Conservation (phyloP, 2,113 vertebrate genomes). For the Scartelaos histophorus region DNA sequence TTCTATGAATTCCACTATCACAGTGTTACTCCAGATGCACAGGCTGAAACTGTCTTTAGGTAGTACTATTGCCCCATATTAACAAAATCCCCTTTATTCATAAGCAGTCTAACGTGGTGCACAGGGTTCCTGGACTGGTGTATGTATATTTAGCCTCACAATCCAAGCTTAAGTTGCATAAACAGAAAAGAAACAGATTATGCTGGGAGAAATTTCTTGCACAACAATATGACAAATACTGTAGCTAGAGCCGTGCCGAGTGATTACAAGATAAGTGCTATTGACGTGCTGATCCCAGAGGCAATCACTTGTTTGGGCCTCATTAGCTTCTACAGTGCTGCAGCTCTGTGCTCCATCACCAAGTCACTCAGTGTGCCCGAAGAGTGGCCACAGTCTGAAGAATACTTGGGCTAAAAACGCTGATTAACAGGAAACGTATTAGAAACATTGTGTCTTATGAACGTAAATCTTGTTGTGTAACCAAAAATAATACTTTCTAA, state of each 20-base stretch:
- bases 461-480: neutral
- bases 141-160: neutral
- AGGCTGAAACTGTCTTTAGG: neutral
- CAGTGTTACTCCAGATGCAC: neutral
- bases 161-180: neutral
- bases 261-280: constrained; percentile 60
- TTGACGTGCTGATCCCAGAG: constrained; percentile 61
- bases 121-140: neutral
- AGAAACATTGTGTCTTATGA: neutral
- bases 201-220: constrained; percentile 7
- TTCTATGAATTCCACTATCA: neutral
- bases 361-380: neutral
- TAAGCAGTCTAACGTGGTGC: neutral
- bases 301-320: constrained; percentile 56
- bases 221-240: constrained; percentile 13
- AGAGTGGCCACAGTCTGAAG: neutral
- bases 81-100: neutral
- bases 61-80: neutral
- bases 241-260: constrained; percentile 21
- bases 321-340: constrained; percentile 50
- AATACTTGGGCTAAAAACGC: neutral
- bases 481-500: neutral
- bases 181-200: constrained; percentile 12
- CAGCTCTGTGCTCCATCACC: constrained; percentile 31
- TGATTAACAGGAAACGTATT: neutral